These are phyloP conservation scores for Xanthorhoe designata DNA, from an alignment of 2,888 invertebrate genomes.

Conservation along the genomic window DNA sequence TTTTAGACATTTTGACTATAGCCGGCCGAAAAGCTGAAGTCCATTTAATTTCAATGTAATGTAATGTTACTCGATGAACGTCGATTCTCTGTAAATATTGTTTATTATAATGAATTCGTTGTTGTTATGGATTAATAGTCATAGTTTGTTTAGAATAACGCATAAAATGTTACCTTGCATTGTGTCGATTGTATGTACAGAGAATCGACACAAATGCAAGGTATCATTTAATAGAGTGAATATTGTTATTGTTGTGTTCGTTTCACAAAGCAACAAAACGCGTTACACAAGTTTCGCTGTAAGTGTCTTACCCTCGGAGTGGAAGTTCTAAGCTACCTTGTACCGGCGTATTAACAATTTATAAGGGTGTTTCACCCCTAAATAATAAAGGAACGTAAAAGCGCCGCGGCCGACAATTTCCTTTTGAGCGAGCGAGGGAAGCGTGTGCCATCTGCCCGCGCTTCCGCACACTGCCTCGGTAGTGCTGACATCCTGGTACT, in stretches of 20 bases:
- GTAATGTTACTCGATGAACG: background rate
- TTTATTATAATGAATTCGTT: too few relatives aligned
- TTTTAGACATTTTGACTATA: background rate
- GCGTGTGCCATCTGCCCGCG: conserved; percentile 56
- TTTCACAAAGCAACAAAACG: background rate
- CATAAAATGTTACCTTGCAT: too few relatives aligned
- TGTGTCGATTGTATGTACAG: too few relatives aligned
- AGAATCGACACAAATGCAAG: background rate
- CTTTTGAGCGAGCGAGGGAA: conserved; percentile 51
- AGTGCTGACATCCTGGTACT: conserved; percentile 55
- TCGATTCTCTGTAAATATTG: too few relatives aligned
- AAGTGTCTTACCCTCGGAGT: conserved; percentile 1
- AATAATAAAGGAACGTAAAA: conserved; percentile 66
- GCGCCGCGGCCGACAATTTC: conserved; percentile 66
- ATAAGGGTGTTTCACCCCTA: conserved; percentile 72
- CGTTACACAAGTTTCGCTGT: background rate
- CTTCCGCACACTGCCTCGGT: conserved; percentile 49
- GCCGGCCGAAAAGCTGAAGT: background rate
- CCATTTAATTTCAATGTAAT: background rate
- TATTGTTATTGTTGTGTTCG: background rate
- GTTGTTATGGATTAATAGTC: too few relatives aligned
- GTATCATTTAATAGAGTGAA: background rate
- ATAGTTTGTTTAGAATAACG: background rate
- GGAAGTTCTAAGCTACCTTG: conserved; percentile 31
- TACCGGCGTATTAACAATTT: conserved; percentile 63